Conservation (phyloP, 2,888 invertebrate species). For the Meghimatium bilineatum region DNA sequence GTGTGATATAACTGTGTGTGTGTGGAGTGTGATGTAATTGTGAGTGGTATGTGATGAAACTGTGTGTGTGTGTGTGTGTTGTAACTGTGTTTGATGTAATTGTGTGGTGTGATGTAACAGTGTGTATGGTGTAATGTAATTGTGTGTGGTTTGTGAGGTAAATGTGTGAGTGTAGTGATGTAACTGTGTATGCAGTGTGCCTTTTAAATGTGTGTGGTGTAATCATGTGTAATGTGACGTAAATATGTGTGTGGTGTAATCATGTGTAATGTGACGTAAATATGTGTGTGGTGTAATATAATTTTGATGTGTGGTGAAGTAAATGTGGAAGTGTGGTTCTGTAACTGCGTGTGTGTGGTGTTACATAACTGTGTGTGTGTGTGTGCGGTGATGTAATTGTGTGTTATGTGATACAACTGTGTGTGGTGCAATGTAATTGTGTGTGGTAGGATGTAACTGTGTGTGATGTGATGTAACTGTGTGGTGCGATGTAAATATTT, state of each 20-base stretch:
- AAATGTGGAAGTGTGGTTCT: background rate
- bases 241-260: no score
- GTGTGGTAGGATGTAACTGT: background rate
- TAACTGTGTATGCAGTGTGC: no score
- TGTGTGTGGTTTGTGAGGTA: background rate
- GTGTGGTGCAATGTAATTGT: background rate
- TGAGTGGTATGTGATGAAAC: background rate
- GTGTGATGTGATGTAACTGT: slow-evolving; percentile 33
- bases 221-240: no score
- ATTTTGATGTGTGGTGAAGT: background rate
- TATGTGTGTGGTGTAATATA: background rate
- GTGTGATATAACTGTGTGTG: no score
- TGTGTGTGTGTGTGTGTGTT: slow-evolving; percentile 16
- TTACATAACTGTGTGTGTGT: background rate
- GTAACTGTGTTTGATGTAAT: background rate
- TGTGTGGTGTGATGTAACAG: background rate
- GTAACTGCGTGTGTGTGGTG: background rate
- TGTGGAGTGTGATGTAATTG: background rate
- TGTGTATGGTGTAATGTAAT: background rate
- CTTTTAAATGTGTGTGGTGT: no score
- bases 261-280: background rate
- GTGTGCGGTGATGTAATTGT: background rate
- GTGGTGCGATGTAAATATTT: slow-evolving; percentile 28
- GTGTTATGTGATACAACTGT: background rate
- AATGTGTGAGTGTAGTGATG: no score